Evolutionary conservation across 2,797 vertebrate species (phyloP), one percentile per base, ranked within the genome.

Genomic region (Tapirus indicus): DNA sequence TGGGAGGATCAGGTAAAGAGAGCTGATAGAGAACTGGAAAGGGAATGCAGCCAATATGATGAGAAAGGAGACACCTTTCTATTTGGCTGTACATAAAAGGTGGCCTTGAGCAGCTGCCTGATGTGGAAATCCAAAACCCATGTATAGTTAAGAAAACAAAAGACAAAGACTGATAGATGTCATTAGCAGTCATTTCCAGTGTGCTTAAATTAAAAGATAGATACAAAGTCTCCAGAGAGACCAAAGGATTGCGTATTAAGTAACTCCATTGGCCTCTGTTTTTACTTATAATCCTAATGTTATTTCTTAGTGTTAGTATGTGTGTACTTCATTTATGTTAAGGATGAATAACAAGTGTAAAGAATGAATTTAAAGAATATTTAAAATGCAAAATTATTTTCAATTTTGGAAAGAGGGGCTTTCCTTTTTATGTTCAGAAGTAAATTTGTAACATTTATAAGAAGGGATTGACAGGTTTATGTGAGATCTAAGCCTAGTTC

Each of bases 81-180:
- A 64, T 96, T 97, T 96, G 60, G 41, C 82, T 94, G 74, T 75
- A 62, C 56, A 96, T 85, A 97, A 94, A 98, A 72, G 66, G 58
- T 92, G 68, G 89, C 95, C 66, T 38, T 92, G 88, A 98, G 92
- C 94, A 97, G 92, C 72, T 97, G 92, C 78, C 38, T 85, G 38
- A 97, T 98, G 78, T 94, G 90, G 96, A 97, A 98, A 98, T 83
- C 58, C 69, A 98, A 98, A 98, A 82, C 97, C 90, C 64, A 89
- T 44, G 82, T 93, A 95, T 97, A 96, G 95, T 91, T 96, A 90
- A 94, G 72, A 60, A 95, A 78, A 95, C 91, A 97, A 97, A 98
- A 98, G 98, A 80, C 97, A 96, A 95, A 91, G 96, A 95, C 92
- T 97, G 97, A 97, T 95, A 97, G 94, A 97, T 98, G 95, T 97